Percentiles rank a stretch among this genome's conserved stretches.
These are phyloP conservation scores for Gymnarchus niloticus DNA, from an alignment of 2,113 vertebrate species.

Conservation along the genomic window DNA sequence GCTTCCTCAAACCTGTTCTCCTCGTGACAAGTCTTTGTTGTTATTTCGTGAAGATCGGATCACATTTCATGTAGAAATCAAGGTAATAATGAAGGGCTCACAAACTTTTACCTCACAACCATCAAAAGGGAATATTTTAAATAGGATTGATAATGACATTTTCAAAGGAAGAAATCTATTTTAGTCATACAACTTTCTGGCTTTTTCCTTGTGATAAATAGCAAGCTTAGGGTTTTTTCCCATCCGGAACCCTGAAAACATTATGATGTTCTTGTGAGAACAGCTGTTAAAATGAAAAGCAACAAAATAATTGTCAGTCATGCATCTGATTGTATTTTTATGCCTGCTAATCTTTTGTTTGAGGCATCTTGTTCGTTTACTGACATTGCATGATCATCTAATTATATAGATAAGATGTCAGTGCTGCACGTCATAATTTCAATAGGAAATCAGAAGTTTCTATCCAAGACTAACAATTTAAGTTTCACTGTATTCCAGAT, in stretches of 20 bases:
- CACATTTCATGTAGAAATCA: background rate
- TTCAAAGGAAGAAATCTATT: background rate
- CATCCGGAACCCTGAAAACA: background rate
- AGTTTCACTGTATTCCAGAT: background rate
- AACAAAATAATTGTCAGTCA: slow-evolving; percentile 15
- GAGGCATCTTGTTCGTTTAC: slow-evolving; percentile 1
- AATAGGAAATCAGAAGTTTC: background rate
- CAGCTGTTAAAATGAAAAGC: slow-evolving; percentile 15
- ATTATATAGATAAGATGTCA: background rate
- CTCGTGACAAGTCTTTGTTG: no score
- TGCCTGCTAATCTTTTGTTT: slow-evolving; percentile 4
- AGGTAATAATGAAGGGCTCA: no score
- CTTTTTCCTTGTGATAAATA: background rate
- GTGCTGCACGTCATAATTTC: background rate
- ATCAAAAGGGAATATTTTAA: no score
- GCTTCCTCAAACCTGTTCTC: no score
- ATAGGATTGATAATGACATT: background rate
- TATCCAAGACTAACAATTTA: slow-evolving; percentile 7
- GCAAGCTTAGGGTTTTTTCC: background rate
- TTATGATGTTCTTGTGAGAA: slow-evolving; percentile 1
- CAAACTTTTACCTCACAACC: no score
- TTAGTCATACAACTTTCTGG: background rate
- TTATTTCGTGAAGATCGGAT: no score
- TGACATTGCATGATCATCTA: slow-evolving; percentile 9
- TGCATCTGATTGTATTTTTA: slow-evolving; percentile 14